Percentiles rank a stretch among this genome's conserved stretches.
Conservation (phyloP, 2,113 vertebrate genomes). For the Fregetta grallaria region DNA sequence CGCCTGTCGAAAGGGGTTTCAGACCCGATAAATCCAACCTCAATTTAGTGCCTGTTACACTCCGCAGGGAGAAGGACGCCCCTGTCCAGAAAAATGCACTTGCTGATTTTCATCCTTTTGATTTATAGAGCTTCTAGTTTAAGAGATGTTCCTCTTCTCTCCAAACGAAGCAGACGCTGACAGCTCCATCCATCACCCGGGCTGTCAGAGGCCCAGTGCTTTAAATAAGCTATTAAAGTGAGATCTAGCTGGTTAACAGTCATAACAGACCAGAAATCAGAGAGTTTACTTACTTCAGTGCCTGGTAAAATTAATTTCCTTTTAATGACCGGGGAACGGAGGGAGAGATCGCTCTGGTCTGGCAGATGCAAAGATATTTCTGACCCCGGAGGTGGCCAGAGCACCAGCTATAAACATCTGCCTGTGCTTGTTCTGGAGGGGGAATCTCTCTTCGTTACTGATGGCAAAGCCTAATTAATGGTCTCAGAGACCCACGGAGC, state of each 20-base stretch:
- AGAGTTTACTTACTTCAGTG: slow-evolving; percentile 1
- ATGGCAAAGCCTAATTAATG: not conserved
- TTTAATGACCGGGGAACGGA: not conserved
- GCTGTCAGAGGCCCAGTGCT: slow-evolving; percentile 27
- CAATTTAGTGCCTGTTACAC: not conserved
- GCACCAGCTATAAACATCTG: not conserved
- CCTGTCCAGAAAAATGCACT: slow-evolving; percentile 19
- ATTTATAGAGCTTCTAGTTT: slow-evolving; percentile 44
- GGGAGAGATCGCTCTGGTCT: not conserved
- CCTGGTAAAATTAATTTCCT: slow-evolving; percentile 36
- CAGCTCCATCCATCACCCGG: slow-evolving; percentile 48
- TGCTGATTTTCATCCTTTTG: slow-evolving; percentile 30
- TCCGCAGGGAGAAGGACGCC: slow-evolving; percentile 4
- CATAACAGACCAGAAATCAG: slow-evolving; percentile 13
- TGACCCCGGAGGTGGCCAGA: not conserved
- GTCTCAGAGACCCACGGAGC: not conserved
- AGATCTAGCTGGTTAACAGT: slow-evolving; percentile 58
- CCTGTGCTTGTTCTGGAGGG: not conserved
- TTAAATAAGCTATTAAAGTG: slow-evolving; percentile 62
- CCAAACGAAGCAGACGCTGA: not conserved
- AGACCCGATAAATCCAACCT: not conserved
- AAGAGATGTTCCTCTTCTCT: slow-evolving; percentile 51
- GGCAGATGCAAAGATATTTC: not conserved
- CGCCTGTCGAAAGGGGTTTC: not conserved
- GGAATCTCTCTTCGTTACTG: not conserved